phyloP scores from a whole-genome alignment of 2,797 vertebrate species.

The Margarornis squamiger region DNA sequence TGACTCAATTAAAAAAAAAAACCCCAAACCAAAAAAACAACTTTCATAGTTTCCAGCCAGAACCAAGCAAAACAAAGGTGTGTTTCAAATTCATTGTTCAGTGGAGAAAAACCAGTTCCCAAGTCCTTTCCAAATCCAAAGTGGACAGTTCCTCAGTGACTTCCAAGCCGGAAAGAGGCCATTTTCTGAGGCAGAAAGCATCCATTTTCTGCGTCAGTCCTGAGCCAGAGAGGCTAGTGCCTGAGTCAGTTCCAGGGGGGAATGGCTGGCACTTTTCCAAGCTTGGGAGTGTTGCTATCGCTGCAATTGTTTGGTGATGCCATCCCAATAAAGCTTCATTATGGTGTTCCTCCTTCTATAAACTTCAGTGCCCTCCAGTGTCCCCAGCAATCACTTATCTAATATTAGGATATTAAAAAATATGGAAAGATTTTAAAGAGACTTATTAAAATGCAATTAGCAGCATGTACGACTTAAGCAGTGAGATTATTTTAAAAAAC shows the following conservation, averaged over 20 bases:
- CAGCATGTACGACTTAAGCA: constrained; percentile 78
- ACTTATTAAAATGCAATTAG: constrained; percentile 85
- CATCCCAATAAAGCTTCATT: constrained; percentile 66
- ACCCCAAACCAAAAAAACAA: neutral
- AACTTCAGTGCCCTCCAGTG: constrained; percentile 81
- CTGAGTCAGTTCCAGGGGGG: constrained; percentile 58
- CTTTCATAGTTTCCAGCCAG: neutral
- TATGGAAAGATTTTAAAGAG: constrained; percentile 84
- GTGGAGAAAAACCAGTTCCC: neutral
- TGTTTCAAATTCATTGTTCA: neutral
- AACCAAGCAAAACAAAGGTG: neutral
- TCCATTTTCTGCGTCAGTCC: constrained; percentile 58
- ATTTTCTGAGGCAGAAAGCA: constrained; percentile 61
- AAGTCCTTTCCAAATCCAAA: constrained; percentile 15
- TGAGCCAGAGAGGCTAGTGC: constrained; percentile 33
- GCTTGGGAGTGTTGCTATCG: constrained; percentile 59
- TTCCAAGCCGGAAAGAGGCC: constrained; percentile 51
- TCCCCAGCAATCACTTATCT: constrained; percentile 83
- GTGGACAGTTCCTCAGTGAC: constrained; percentile 34
- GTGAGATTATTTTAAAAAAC: constrained; percentile 80
- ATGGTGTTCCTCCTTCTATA: constrained; percentile 67
- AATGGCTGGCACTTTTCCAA: constrained; percentile 54
- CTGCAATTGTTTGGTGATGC: constrained; percentile 60
- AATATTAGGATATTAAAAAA: constrained; percentile 87
- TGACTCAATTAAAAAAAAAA: neutral